phyloP scores from a whole-genome alignment of 2,888 invertebrate genomes.

The Tribolium freemani region DNA sequence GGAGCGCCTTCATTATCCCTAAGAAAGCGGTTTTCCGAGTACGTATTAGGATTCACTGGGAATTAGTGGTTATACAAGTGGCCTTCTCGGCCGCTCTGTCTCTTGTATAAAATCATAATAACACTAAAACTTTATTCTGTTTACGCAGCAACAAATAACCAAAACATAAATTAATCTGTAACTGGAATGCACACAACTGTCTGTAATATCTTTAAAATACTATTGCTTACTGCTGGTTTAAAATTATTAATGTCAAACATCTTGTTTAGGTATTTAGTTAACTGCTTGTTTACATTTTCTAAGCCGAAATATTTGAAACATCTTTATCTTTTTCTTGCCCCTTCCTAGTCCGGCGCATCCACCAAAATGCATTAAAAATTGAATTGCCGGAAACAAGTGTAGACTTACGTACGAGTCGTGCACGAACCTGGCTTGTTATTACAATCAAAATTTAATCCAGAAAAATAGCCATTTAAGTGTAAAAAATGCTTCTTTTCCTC shows the following conservation, averaged over 20 bases:
- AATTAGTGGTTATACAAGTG: constrained; percentile 45
- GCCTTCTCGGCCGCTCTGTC: constrained; percentile 15
- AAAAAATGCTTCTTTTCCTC: constrained; percentile 47
- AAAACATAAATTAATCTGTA: background rate
- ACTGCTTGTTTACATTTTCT: no score
- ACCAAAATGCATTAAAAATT: constrained; percentile 6
- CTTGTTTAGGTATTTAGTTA: no score
- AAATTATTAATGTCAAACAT: no score
- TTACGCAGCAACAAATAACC: background rate
- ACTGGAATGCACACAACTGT: no score
- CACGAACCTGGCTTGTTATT: constrained; percentile 6
- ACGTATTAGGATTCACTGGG: constrained; percentile 43
- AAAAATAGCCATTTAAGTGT: constrained; percentile 52
- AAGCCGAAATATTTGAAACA: no score
- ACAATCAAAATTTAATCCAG: constrained; percentile 42
- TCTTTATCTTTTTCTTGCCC: no score
- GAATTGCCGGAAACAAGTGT: background rate
- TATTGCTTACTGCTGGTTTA: no score
- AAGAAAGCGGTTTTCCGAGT: constrained; percentile 45
- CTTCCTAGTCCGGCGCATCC: constrained; percentile 28
- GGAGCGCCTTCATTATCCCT: constrained; percentile 46
- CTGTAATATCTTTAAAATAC: no score
- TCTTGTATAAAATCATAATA: background rate
- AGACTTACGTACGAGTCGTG: background rate
- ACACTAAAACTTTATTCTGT: background rate